These are phyloP conservation scores for Arctocebus calabarensis DNA, from an alignment of 2,797 vertebrate genomes.

Conservation along the genomic window DNA sequence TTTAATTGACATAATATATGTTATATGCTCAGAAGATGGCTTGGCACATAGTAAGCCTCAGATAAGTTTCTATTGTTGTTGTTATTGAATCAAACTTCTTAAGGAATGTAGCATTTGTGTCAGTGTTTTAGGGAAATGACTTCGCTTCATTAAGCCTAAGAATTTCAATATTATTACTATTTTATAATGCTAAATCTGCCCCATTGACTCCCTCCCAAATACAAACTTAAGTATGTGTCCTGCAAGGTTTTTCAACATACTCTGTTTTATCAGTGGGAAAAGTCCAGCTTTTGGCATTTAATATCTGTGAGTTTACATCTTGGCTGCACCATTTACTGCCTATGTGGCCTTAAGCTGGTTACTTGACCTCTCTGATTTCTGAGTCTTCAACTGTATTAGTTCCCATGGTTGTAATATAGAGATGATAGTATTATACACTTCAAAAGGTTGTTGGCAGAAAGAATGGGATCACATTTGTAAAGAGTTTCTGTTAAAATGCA, in stretches of 20 bases:
- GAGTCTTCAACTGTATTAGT: background rate
- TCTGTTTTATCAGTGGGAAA: conserved; percentile 8
- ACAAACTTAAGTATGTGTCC: background rate
- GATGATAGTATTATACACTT: background rate
- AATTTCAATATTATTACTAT: background rate
- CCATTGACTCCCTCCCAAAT: background rate
- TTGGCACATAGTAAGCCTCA: background rate
- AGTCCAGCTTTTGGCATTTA: background rate
- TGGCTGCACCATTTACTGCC: background rate
- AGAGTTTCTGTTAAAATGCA: conserved; percentile 53
- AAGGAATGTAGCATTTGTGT: background rate
- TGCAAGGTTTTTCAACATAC: background rate
- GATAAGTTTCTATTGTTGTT: background rate
- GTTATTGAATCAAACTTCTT: background rate
- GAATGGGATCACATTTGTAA: background rate
- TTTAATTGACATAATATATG: background rate
- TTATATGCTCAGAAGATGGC: background rate
- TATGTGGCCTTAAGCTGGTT: background rate
- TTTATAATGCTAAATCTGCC: background rate
- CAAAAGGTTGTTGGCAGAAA: background rate
- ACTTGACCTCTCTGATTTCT: background rate
- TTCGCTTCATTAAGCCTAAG: conserved; percentile 32
- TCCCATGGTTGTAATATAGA: background rate
- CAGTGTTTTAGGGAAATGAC: background rate
- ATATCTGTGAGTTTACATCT: background rate